phyloP scores from a whole-genome alignment of 2,113 vertebrate species.

The Pholis gunnellus region DNA sequence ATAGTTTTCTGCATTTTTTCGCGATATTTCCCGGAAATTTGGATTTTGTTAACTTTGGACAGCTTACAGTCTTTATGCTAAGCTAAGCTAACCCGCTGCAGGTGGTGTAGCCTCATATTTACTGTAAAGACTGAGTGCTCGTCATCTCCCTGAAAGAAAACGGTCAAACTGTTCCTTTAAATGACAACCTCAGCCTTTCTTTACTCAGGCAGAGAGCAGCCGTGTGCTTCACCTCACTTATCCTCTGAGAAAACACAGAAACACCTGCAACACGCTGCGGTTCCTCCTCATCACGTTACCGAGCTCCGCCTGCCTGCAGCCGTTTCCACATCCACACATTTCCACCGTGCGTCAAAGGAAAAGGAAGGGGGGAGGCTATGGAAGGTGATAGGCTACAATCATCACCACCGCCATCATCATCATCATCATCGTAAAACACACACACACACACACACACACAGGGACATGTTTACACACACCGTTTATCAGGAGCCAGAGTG shows the following conservation, averaged over 20 bases:
- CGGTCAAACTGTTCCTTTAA: background rate
- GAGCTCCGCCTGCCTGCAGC: conserved; percentile 9
- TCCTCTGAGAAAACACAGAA: conserved; percentile 59
- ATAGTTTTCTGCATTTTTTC: background rate
- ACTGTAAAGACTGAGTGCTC: background rate
- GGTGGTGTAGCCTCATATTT: background rate
- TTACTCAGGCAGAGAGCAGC: background rate
- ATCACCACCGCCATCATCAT: conserved; percentile 29
- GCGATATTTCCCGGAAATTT: background rate
- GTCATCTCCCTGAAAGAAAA: background rate
- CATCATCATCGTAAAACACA: conserved; percentile 26
- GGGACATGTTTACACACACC: conserved; percentile 14
- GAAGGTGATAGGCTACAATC: conserved; percentile 65
- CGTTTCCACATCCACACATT: conserved; percentile 28
- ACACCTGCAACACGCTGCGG: conserved; percentile 55
- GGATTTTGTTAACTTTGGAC: background rate
- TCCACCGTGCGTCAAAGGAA: conserved; percentile 57
- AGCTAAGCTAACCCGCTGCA: background rate
- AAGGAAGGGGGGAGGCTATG: conserved; percentile 25
- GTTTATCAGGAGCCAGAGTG: conserved; percentile 55
- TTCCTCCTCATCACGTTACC: conserved; percentile 58
- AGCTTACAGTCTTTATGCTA: background rate
- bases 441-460: conserved; percentile 24
- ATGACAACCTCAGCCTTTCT: background rate
- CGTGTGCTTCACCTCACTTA: conserved; percentile 7